Conservation (phyloP, 2,113 vertebrate species). For the Origma solitaria region DNA sequence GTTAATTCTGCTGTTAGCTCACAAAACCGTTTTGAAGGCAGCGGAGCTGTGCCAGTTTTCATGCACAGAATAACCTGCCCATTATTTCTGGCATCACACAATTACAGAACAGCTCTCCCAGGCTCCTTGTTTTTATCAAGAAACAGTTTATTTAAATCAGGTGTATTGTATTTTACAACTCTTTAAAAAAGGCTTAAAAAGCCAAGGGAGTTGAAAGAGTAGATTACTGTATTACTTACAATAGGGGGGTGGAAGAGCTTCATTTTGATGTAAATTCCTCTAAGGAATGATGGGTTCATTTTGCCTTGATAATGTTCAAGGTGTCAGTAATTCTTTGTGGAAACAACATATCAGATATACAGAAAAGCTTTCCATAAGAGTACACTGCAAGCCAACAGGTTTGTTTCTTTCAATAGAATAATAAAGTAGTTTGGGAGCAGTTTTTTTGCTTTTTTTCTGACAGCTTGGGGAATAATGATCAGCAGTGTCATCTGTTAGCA, state of each 20-base stretch:
- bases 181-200: constrained; percentile 44
- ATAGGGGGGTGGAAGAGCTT: constrained; percentile 29
- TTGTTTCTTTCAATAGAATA: not conserved
- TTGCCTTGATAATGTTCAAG: not conserved
- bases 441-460: not conserved
- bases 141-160: constrained; percentile 56
- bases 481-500: not conserved
- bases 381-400: not conserved
- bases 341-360: not conserved
- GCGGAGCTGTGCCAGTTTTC: not conserved
- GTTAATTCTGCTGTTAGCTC: not conserved
- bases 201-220: constrained; percentile 42
- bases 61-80: not conserved
- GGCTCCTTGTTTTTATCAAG: constrained; percentile 40
- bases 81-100: not conserved
- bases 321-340: constrained; percentile 8
- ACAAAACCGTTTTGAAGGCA: not conserved
- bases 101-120: not conserved
- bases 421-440: not conserved
- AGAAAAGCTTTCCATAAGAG: not conserved
- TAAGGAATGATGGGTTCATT: constrained; percentile 25
- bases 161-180: constrained; percentile 38
- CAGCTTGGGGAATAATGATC: not conserved
- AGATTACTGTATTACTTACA: constrained; percentile 57
- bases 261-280: constrained; percentile 46